Evolutionary conservation across 1,140 invertebrate genomes (phyloP).

Genomic region (Anadara kagoshimensis): DNA sequence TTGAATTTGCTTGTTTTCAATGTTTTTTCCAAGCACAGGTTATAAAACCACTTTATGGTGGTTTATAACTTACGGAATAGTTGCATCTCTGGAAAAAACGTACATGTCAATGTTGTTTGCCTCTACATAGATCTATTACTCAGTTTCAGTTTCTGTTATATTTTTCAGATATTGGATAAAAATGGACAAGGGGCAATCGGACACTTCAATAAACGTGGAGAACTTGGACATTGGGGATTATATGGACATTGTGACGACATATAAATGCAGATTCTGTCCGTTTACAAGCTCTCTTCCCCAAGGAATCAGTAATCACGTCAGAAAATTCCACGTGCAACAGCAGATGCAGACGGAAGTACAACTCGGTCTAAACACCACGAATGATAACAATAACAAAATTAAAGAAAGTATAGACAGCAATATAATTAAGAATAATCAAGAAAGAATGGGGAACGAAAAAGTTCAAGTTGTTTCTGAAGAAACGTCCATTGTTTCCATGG

Average conservation of each 20-base stretch:
- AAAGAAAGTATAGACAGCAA: too few relatives aligned
- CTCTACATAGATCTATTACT: too few relatives aligned
- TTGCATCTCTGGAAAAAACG: too few relatives aligned
- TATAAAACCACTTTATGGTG: too few relatives aligned
- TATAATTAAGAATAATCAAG: neutral
- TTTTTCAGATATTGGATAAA: too few relatives aligned
- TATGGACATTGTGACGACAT: conserved; percentile 68
- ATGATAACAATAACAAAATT: too few relatives aligned
- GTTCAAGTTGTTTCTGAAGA: conserved; percentile 7
- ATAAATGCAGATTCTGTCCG: conserved; percentile 68
- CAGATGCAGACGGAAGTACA: neutral
- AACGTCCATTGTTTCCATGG: neutral
- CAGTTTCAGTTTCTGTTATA: too few relatives aligned
- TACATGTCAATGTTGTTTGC: too few relatives aligned
- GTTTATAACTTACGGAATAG: too few relatives aligned
- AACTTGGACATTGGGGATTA: conserved; percentile 55
- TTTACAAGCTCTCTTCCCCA: conserved; percentile 56
- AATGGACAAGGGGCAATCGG: too few relatives aligned
- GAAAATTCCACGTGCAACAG: conserved; percentile 49
- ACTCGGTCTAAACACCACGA: neutral
- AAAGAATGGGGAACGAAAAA: neutral
- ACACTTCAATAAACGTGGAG: neutral
- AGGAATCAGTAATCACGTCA: conserved; percentile 59
- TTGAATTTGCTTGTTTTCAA: too few relatives aligned
- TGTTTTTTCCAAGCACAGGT: too few relatives aligned